These are phyloP conservation scores for Synanthedon formicaeformis DNA, from an alignment of 2,888 invertebrate genomes.

Conservation along the genomic window DNA sequence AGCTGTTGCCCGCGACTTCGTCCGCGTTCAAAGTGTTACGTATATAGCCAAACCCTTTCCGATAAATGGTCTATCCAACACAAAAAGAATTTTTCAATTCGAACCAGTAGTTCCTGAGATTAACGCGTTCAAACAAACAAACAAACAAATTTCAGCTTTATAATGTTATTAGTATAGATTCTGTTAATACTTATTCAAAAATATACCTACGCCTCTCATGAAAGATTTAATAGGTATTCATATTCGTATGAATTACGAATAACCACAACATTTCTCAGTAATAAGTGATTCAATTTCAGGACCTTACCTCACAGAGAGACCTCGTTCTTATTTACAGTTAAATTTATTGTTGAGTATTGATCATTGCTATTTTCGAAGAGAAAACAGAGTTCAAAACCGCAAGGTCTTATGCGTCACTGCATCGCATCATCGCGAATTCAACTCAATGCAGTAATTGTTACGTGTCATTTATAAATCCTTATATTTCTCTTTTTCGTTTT, in stretches of 20 bases:
- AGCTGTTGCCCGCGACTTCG: too few relatives aligned
- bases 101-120: too few relatives aligned
- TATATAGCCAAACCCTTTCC: too few relatives aligned
- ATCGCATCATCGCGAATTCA: slow-evolving; percentile 10
- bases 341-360: slow-evolving; percentile 8
- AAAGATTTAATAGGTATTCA: too few relatives aligned
- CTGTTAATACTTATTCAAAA: too few relatives aligned
- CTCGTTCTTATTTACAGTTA: slow-evolving; percentile 23
- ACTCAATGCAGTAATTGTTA: slow-evolving; percentile 7
- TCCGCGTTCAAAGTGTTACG: too few relatives aligned
- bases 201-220: too few relatives aligned
- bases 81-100: too few relatives aligned
- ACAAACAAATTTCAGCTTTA: too few relatives aligned
- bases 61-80: too few relatives aligned
- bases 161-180: too few relatives aligned
- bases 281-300: slow-evolving; percentile 15
- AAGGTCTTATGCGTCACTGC: slow-evolving; percentile 19
- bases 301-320: slow-evolving; percentile 11
- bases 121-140: too few relatives aligned
- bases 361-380: slow-evolving; percentile 25
- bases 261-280: slow-evolving; percentile 1
- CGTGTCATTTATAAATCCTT: background rate
- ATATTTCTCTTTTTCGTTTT: background rate
- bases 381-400: slow-evolving; percentile 21
- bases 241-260: background rate